phyloP scores from a whole-genome alignment of 2,888 invertebrate species.

The Panzeria rudis region DNA sequence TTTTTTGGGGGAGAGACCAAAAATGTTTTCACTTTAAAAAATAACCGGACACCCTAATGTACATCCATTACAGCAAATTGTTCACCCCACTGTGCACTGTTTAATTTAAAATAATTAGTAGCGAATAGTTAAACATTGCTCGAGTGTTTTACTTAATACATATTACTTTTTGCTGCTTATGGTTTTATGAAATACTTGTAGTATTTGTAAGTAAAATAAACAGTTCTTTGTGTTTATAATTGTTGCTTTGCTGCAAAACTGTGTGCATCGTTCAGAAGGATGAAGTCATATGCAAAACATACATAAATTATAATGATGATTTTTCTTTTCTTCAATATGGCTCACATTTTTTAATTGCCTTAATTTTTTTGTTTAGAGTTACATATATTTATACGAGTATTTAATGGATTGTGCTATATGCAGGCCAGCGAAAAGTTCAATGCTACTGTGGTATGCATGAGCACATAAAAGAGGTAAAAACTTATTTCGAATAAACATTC shows the following conservation, averaged over 20 bases:
- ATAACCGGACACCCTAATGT: too few relatives aligned
- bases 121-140: slow-evolving; percentile 25
- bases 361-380: slow-evolving; percentile 21
- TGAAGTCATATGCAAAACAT: slow-evolving; percentile 66
- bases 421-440: slow-evolving; percentile 37
- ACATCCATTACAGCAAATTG: background rate
- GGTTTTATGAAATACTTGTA: slow-evolving; percentile 20
- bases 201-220: slow-evolving; percentile 49
- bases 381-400: slow-evolving; percentile 6
- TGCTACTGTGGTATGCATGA: background rate
- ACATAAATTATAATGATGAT: slow-evolving; percentile 36
- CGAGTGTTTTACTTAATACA: slow-evolving; percentile 6
- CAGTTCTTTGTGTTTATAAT: slow-evolving; percentile 47
- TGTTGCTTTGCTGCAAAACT: slow-evolving; percentile 16
- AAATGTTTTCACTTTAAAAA: too few relatives aligned
- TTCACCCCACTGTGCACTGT: slow-evolving; percentile 12
- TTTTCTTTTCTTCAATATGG: slow-evolving; percentile 18
- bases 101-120: slow-evolving; percentile 46
- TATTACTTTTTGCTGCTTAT: slow-evolving; percentile 2
- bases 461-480: background rate
- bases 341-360: slow-evolving; percentile 26
- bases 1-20: too few relatives aligned
- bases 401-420: slow-evolving; percentile 24
- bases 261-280: background rate
- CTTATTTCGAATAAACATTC: background rate